phyloP scores from a whole-genome alignment of 2,113 vertebrate species.

The Pygoscelis adeliae region DNA sequence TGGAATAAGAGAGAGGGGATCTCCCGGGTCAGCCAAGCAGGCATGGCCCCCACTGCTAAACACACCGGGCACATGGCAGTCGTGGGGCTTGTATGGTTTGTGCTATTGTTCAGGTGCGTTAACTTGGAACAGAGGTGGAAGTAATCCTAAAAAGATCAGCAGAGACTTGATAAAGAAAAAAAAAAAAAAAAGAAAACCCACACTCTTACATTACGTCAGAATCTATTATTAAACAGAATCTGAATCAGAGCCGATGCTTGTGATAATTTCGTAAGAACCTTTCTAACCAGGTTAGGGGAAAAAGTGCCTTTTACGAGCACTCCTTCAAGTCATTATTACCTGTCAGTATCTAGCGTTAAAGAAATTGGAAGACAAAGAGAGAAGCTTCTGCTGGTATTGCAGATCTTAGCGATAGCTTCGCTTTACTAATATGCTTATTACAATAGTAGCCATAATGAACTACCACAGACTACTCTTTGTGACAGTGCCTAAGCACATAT shows the following conservation, averaged over 20 bases:
- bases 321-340: constrained; percentile 32
- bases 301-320: not conserved
- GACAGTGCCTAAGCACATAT: not conserved
- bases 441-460: not conserved
- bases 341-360: not conserved
- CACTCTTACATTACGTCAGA: not conserved
- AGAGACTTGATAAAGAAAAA: not conserved
- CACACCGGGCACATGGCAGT: not conserved
- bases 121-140: not conserved
- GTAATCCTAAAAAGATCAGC: not conserved
- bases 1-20: not conserved
- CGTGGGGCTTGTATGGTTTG: accelerated
- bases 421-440: not conserved
- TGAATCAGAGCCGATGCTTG: not conserved
- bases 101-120: not conserved
- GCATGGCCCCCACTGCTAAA: not conserved
- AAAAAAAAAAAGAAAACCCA: not conserved
- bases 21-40: not conserved
- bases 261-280: not conserved
- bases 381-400: not conserved
- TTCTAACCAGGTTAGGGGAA: not conserved
- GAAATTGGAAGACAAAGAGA: not conserved
- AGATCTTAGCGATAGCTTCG: not conserved
- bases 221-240: not conserved
- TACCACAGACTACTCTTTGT: not conserved